Conservation (phyloP, 2,797 vertebrate genomes). For the Rhinophrynus dorsalis region DNA sequence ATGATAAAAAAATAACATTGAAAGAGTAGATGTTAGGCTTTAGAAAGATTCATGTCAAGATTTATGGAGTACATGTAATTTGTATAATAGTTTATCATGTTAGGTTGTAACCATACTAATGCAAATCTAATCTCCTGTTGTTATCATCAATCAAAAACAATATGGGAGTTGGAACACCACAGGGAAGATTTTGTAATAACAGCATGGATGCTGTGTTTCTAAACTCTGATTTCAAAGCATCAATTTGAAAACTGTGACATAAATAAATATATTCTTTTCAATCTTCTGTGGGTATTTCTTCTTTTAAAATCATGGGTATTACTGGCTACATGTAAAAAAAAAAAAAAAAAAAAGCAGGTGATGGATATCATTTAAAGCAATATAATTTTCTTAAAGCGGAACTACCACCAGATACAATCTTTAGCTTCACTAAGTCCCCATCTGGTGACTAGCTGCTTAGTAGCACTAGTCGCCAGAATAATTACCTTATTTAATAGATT, state of each 20-base stretch:
- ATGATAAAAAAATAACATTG: not conserved
- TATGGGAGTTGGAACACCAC: constrained; percentile 29
- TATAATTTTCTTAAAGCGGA: not conserved
- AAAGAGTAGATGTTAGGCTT: not conserved
- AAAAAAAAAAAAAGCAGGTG: no score
- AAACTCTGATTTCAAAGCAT: constrained; percentile 8
- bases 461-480: no score
- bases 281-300: not conserved
- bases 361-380: no score
- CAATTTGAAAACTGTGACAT: not conserved
- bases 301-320: not conserved
- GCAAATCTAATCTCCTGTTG: constrained; percentile 34
- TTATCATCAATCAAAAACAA: constrained; percentile 42
- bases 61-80: constrained; percentile 23
- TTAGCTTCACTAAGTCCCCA: not conserved
- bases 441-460: not conserved
- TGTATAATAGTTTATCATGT: constrained; percentile 30
- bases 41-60: not conserved
- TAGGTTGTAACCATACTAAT: constrained; percentile 10
- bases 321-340: no score
- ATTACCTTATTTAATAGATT: no score
- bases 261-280: not conserved
- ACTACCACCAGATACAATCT: not conserved
- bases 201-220: constrained; percentile 8
- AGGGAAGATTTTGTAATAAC: constrained; percentile 29